Conservation (phyloP, 2,113 vertebrate genomes). For the Macroglossus sobrinus region DNA sequence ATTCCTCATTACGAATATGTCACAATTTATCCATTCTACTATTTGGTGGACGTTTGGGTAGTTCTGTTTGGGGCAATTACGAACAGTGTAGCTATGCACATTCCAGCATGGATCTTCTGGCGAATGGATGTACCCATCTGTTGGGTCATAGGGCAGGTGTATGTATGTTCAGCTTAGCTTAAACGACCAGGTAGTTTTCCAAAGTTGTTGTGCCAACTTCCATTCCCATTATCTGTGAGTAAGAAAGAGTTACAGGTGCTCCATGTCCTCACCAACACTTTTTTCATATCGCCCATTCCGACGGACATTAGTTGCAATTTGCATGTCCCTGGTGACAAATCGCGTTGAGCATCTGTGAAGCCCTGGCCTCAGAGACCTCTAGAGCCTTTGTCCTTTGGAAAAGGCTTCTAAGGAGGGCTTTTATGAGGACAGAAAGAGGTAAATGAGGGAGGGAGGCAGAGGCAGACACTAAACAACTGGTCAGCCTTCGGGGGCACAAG, state of each 20-base stretch:
- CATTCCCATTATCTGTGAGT: rapidly evolving
- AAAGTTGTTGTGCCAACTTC: not conserved
- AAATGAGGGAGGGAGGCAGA: rapidly evolving
- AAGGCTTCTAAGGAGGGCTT: not conserved
- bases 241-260: rapidly evolving
- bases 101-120: not conserved
- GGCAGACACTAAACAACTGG: not conserved
- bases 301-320: not conserved
- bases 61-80: not conserved
- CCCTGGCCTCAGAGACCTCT: not conserved
- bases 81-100: not conserved
- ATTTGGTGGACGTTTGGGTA: not conserved
- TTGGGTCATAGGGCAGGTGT: rapidly evolving
- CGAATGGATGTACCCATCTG: not conserved
- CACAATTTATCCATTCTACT: not conserved
- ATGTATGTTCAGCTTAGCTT: not conserved
- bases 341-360: not conserved
- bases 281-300: not conserved
- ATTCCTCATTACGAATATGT: not conserved
- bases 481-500: not conserved
- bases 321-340: not conserved
- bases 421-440: not conserved
- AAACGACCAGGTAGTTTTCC: not conserved
- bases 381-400: not conserved
- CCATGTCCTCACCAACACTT: not conserved